phyloP scores from a whole-genome alignment of 2,113 vertebrate genomes.

The Manacus vitellinus region DNA sequence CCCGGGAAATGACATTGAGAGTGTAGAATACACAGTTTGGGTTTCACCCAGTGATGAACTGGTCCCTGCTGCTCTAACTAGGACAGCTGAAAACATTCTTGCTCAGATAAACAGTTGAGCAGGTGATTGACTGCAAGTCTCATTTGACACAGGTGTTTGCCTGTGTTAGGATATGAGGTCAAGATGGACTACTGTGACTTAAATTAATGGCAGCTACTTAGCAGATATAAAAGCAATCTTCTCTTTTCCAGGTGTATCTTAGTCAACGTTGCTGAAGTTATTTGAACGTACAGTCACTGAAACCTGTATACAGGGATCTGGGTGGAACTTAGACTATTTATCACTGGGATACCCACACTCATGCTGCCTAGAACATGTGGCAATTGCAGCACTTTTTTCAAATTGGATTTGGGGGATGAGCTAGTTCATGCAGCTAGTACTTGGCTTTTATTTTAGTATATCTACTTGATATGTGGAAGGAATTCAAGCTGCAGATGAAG shows the following conservation, averaged over 20 bases:
- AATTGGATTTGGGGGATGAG: background rate
- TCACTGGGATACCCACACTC: background rate
- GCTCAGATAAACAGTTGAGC: background rate
- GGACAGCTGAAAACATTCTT: background rate
- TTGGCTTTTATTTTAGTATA: background rate
- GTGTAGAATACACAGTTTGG: too few relatives aligned
- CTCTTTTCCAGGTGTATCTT: background rate
- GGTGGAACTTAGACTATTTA: background rate
- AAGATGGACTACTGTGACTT: background rate
- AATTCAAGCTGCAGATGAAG: constrained; percentile 13
- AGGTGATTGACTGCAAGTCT: background rate
- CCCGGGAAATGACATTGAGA: too few relatives aligned
- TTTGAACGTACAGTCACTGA: background rate
- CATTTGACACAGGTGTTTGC: background rate
- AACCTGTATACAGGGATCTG: background rate
- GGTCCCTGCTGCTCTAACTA: too few relatives aligned
- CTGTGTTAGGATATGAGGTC: background rate
- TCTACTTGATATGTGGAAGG: background rate
- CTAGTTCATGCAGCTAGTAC: background rate
- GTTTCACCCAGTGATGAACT: too few relatives aligned
- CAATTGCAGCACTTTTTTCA: background rate
- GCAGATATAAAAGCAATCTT: background rate
- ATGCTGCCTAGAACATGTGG: background rate
- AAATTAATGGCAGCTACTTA: background rate
- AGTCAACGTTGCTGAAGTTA: background rate